Conservation (phyloP, 1,140 invertebrate genomes). For the Trichoplusia ni region DNA sequence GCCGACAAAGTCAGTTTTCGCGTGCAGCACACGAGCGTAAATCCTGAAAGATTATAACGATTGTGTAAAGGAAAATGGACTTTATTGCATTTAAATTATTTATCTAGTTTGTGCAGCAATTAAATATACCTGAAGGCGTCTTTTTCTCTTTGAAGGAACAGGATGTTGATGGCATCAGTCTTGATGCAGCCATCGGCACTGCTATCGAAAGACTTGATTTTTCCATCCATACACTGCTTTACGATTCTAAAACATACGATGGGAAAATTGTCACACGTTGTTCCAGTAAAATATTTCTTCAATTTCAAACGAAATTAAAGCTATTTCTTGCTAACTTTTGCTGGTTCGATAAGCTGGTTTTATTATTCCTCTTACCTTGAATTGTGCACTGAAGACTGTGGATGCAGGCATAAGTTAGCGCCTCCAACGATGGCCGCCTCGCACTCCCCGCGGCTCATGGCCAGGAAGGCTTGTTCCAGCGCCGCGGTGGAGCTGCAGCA, state of each 20-base stretch:
- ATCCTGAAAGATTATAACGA: conserved; percentile 68
- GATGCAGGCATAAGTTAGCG: conserved; percentile 91
- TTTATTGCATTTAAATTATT: not conserved
- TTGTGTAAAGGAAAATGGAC: not conserved
- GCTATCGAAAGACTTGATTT: conserved; percentile 91
- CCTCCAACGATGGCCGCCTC: conserved; percentile 95
- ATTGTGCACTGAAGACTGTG: conserved; percentile 92
- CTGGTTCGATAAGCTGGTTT: not conserved
- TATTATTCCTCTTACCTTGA: conserved; percentile 82
- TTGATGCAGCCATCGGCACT: conserved; percentile 86
- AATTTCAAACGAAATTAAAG: too few species aligned
- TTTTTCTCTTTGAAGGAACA: conserved; percentile 91
- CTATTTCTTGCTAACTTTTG: too few species aligned
- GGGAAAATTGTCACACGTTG: too few species aligned
- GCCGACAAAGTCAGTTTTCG: conserved; percentile 82
- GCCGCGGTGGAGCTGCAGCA: conserved; percentile 95
- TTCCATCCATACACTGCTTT: conserved; percentile 87
- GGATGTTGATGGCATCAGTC: conserved; percentile 86
- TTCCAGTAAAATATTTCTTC: too few species aligned
- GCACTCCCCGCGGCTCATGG: conserved; percentile 89
- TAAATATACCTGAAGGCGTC: conserved; percentile 84
- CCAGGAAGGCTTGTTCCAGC: conserved; percentile 90
- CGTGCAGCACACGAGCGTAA: conserved; percentile 87
- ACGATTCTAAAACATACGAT: conserved; percentile 80
- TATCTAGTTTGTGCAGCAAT: too few species aligned